Evolutionary conservation across 2,888 invertebrate species (phyloP).

Genomic region (Hirtodrosophila duncani): DNA sequence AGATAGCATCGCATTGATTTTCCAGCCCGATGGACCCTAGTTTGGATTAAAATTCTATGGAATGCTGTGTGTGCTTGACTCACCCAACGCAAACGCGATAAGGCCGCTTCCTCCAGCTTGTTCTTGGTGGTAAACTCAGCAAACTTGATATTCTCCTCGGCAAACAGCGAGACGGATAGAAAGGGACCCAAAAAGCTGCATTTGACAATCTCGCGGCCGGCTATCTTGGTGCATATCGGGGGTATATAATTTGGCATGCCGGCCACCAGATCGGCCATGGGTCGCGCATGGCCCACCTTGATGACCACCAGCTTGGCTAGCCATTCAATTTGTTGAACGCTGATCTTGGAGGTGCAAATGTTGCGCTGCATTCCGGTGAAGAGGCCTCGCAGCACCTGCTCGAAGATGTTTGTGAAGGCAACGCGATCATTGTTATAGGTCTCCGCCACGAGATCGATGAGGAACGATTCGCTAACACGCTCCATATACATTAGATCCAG

Average conservation of each 20-base stretch:
- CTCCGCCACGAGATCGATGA: slow-evolving; percentile 81
- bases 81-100: slow-evolving; percentile 75
- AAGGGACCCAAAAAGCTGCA: slow-evolving; percentile 95
- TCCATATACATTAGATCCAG: slow-evolving; percentile 82
- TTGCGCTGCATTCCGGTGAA: slow-evolving; percentile 78
- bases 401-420: slow-evolving; percentile 75
- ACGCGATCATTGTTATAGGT: slow-evolving; percentile 78
- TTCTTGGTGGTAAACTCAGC: slow-evolving; percentile 83
- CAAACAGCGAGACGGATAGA: slow-evolving; percentile 93
- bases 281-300: slow-evolving; percentile 85
- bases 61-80: too few species aligned
- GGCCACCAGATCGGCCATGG: slow-evolving; percentile 85
- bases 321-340: slow-evolving; percentile 85
- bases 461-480: slow-evolving; percentile 82
- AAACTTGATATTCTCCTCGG: slow-evolving; percentile 94
- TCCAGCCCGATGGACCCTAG: background rate
- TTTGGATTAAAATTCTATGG: background rate
- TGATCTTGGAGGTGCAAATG: slow-evolving; percentile 74
- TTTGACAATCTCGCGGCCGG: slow-evolving; percentile 91
- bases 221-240: slow-evolving; percentile 85
- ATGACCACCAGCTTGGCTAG: slow-evolving; percentile 90
- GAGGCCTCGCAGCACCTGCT: slow-evolving; percentile 74
- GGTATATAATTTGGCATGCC: slow-evolving; percentile 86
- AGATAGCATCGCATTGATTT: background rate
- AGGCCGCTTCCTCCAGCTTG: slow-evolving; percentile 63